phyloP scores from a whole-genome alignment of 2,888 invertebrate species.

The Drosophila lutescens region DNA sequence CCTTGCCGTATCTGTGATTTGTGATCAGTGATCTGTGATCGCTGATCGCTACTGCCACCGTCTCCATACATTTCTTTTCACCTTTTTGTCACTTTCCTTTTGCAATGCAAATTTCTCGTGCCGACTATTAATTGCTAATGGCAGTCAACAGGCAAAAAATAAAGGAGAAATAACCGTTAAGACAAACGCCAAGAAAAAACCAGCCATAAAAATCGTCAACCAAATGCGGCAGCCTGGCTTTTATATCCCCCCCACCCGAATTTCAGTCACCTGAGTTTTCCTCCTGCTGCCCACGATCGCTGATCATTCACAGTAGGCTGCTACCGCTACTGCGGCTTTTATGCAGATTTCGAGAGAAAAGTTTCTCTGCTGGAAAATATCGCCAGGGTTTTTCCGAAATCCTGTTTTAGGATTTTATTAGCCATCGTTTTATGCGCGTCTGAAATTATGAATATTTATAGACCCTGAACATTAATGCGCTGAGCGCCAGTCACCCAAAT shows the following conservation, averaged over 20 bases:
- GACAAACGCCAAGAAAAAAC: slow-evolving; percentile 44
- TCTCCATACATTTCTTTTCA: neutral
- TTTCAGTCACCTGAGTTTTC: slow-evolving; percentile 18
- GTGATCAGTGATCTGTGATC: slow-evolving; percentile 48
- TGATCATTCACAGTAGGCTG: slow-evolving; percentile 37
- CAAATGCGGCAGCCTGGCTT: slow-evolving; percentile 51
- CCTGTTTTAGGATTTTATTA: slow-evolving; percentile 28
- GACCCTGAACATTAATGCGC: neutral
- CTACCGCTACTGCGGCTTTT: slow-evolving; percentile 28
- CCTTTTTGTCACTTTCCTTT: slow-evolving; percentile 73
- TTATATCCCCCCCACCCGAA: neutral
- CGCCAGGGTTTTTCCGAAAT: slow-evolving; percentile 1
- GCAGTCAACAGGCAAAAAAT: slow-evolving; percentile 51
- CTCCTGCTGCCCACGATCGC: slow-evolving; percentile 49
- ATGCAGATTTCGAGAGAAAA: slow-evolving; percentile 30
- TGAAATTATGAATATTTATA: slow-evolving; percentile 28
- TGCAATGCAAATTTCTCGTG: slow-evolving; percentile 73
- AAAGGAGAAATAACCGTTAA: slow-evolving; percentile 41
- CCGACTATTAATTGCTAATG: slow-evolving; percentile 78
- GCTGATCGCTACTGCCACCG: slow-evolving; percentile 35
- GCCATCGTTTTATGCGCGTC: slow-evolving; percentile 14
- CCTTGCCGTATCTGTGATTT: slow-evolving; percentile 58
- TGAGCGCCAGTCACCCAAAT: slow-evolving; percentile 2
- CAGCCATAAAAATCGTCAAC: slow-evolving; percentile 75
- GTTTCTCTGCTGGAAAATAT: slow-evolving; percentile 29